phyloP scores from a whole-genome alignment of 2,888 invertebrate genomes.

The Drosophila nr. perissopoda region DNA sequence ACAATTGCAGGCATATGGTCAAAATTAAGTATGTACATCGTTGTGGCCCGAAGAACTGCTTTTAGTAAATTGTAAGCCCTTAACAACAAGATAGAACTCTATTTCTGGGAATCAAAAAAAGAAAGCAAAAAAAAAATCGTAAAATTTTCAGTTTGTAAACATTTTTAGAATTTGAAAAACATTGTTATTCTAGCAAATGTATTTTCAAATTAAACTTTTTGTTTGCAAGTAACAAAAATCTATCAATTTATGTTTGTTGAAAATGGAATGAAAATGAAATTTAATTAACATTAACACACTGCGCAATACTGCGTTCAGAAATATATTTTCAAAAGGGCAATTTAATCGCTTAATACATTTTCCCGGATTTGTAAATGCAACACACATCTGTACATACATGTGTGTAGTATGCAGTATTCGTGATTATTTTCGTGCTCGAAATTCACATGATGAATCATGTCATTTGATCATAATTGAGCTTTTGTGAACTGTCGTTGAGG shows the following conservation, averaged over 20 bases:
- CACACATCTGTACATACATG: background rate
- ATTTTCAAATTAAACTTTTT: background rate
- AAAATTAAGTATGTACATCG: background rate
- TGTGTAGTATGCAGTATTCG: background rate
- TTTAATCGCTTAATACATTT: too few species aligned
- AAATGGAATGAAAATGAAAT: background rate
- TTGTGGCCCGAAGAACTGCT: background rate
- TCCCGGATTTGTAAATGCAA: constrained; percentile 3
- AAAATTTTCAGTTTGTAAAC: background rate
- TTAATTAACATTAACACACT: background rate
- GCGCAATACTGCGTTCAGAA: background rate
- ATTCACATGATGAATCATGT: constrained; percentile 30
- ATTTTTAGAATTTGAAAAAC: background rate
- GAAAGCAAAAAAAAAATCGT: background rate
- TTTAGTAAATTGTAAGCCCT: background rate
- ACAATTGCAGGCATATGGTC: background rate
- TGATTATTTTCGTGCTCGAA: background rate
- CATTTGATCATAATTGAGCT: constrained; percentile 37
- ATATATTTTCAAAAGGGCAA: background rate
- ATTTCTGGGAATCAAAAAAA: background rate
- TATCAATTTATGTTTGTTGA: background rate
- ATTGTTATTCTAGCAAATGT: background rate
- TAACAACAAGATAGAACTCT: background rate
- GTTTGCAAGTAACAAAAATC: background rate
- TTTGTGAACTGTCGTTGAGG: constrained; percentile 18